A percentile compares a stretch with the other conserved stretches of the same genome.
Conservation (phyloP, 2,888 invertebrate species). For the Tetragnatha montana region DNA sequence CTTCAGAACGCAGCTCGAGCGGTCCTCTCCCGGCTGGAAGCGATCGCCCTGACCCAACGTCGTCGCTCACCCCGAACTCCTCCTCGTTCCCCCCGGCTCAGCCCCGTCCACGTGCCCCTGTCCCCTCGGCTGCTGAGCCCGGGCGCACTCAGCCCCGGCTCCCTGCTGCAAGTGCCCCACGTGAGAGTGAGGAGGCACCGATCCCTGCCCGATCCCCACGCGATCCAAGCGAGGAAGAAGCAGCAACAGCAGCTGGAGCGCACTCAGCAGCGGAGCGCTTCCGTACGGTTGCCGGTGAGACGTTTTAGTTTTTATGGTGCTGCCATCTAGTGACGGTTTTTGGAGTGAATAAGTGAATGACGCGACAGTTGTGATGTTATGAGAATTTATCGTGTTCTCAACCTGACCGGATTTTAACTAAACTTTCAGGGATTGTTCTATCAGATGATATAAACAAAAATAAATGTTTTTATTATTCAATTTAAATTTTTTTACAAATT, state of each 20-base stretch:
- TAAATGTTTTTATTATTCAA: no score
- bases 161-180: constrained; percentile 60
- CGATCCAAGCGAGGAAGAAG: constrained; percentile 66
- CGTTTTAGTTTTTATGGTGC: constrained; percentile 13
- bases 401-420: no score
- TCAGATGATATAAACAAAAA: no score
- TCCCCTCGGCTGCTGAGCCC: constrained; percentile 33
- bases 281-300: constrained; percentile 71
- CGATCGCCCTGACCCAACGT: constrained; percentile 74
- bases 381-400: no score
- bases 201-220: constrained; percentile 71
- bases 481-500: no score
- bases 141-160: neutral
- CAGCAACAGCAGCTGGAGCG: constrained; percentile 37
- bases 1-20: constrained; percentile 63
- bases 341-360: no score
- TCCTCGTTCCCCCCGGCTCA: neutral
- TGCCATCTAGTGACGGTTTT: constrained; percentile 14
- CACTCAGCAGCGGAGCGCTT: constrained; percentile 71
- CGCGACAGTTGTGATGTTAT: no score
- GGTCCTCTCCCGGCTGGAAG: constrained; percentile 61
- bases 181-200: constrained; percentile 70
- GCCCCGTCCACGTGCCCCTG: neutral
- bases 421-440: no score
- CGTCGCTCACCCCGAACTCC: constrained; percentile 1